These are phyloP conservation scores for Pollenia griseotomentosa DNA, from an alignment of 2,888 invertebrate genomes.

Conservation along the genomic window DNA sequence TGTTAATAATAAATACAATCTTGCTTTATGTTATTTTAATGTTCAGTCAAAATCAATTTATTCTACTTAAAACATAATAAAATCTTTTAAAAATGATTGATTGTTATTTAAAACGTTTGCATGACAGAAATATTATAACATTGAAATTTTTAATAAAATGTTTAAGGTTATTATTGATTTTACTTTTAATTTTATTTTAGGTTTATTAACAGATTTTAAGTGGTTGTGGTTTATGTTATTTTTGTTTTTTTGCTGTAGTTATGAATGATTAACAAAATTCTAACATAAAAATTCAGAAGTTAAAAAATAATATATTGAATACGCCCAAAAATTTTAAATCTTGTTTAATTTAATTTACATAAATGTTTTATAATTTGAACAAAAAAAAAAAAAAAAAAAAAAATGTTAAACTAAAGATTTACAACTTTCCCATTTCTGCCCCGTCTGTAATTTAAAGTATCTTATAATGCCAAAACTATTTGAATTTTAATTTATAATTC, in stretches of 20 bases:
- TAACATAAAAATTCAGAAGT: constrained; percentile 16
- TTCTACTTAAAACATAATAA: constrained; percentile 1
- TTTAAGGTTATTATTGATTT: constrained; percentile 24
- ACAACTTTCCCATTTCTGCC: too few species aligned
- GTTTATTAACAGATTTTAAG: background rate
- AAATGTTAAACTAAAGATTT: too few species aligned
- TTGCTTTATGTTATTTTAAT: too few species aligned
- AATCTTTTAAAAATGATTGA: constrained; percentile 46
- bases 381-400: too few species aligned
- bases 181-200: constrained; percentile 13
- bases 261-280: background rate
- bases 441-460: too few species aligned
- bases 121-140: constrained; percentile 17
- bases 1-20: too few species aligned
- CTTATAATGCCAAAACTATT: too few species aligned
- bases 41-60: background rate
- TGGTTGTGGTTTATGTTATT: background rate
- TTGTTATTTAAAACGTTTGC: constrained; percentile 20
- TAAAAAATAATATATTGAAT: background rate
- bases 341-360: background rate
- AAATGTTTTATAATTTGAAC: background rate
- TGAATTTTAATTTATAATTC: too few species aligned
- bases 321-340: constrained; percentile 1
- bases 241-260: background rate
- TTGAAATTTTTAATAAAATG: background rate